Conservation (phyloP, 92 coral and sea anemone species). For the Umimayanthus chanpuru region DNA sequence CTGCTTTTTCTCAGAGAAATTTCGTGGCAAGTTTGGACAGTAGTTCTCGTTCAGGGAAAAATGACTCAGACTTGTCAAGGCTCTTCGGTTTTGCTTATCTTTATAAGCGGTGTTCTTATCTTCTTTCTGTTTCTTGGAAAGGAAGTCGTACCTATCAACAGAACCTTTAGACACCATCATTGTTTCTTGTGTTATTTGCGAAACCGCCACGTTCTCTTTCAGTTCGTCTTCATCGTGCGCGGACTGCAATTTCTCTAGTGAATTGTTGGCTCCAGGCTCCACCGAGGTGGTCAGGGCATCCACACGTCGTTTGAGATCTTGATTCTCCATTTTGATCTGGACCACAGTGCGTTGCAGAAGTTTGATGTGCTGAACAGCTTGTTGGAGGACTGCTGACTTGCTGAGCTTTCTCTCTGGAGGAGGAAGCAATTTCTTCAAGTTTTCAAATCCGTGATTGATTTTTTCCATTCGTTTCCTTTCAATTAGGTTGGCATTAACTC, state of each 20-base stretch:
- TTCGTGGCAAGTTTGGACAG: conserved; percentile 17
- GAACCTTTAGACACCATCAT: background rate
- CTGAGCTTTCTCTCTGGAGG: conserved; percentile 84
- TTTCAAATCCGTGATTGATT: conserved; percentile 77
- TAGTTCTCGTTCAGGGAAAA: background rate
- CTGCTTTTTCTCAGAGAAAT: conserved; percentile 12
- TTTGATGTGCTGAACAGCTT: conserved; percentile 82
- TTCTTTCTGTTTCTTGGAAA: background rate
- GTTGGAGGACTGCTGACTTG: conserved; percentile 85
- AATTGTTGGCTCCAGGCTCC: background rate
- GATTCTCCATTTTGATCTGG: conserved; percentile 72
- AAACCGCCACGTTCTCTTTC: background rate
- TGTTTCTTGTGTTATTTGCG: background rate
- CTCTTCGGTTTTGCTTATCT: background rate
- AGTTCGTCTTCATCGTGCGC: background rate
- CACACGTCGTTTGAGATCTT: conserved; percentile 22
- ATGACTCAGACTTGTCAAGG: background rate
- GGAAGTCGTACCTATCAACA: background rate
- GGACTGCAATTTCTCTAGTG: background rate
- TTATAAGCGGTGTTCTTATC: background rate
- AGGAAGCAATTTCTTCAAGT: conserved; percentile 81
- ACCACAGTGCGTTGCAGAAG: conserved; percentile 78
- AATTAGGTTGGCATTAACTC: conserved; percentile 84
- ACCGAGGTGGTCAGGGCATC: conserved; percentile 7
- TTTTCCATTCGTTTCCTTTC: conserved; percentile 90